phyloP scores from a whole-genome alignment of 2,888 invertebrate species.

The Heliconius aoede region DNA sequence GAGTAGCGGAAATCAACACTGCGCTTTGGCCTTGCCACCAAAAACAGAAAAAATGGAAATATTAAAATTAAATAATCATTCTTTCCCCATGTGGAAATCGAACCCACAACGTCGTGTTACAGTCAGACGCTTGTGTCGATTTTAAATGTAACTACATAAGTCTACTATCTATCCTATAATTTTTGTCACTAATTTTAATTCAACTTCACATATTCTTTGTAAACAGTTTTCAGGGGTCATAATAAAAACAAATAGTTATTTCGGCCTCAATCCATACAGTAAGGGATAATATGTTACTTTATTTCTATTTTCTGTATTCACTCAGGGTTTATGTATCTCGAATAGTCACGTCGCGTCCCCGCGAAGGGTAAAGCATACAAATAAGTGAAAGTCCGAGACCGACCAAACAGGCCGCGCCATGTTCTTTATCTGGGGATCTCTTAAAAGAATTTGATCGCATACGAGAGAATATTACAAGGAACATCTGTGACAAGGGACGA shows the following conservation, averaged over 20 bases:
- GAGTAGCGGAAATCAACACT: no score
- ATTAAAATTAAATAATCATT: no score
- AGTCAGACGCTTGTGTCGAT: no score
- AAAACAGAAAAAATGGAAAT: no score
- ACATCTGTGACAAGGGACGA: slow-evolving; percentile 82
- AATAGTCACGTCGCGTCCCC: slow-evolving; percentile 82
- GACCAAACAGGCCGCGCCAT: slow-evolving; percentile 77
- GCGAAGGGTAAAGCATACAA: slow-evolving; percentile 82
- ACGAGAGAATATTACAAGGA: slow-evolving; percentile 81
- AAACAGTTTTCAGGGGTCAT: slow-evolving; percentile 34
- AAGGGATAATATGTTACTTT: slow-evolving; percentile 83
- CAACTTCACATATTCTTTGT: not conserved
- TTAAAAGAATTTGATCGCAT: slow-evolving; percentile 83
- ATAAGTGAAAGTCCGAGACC: slow-evolving; percentile 82
- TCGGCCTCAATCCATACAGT: slow-evolving; percentile 76
- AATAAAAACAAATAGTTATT: slow-evolving; percentile 55
- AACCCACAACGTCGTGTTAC: no score
- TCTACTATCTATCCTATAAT: not conserved
- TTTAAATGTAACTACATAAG: no score
- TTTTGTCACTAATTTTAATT: not conserved
- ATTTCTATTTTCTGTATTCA: slow-evolving; percentile 84
- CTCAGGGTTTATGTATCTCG: slow-evolving; percentile 84
- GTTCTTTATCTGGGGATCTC: slow-evolving; percentile 82
- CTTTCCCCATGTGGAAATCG: no score
- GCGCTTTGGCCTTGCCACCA: no score